Evolutionary conservation across 2,888 invertebrate species (phyloP).

Genomic region (Copidosoma aretas): DNA sequence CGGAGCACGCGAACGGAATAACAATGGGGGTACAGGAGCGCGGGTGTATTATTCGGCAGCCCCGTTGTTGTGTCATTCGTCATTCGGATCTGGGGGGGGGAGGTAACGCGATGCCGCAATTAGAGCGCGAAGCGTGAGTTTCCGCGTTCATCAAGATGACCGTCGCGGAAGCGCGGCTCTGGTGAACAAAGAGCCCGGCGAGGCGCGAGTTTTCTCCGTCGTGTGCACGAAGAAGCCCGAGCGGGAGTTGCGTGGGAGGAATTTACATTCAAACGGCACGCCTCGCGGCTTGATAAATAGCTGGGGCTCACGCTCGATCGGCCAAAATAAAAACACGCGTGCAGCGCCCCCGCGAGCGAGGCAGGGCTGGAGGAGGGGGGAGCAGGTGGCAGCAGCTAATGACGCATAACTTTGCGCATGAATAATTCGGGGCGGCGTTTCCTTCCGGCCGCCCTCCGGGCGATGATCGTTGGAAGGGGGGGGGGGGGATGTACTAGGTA

Average conservation of each 20-base stretch:
- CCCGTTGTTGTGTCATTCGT: too few relatives aligned
- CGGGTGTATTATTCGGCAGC: too few relatives aligned
- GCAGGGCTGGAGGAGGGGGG: neutral
- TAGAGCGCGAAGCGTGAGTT: too few relatives aligned
- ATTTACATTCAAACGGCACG: neutral
- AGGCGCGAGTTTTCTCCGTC: too few relatives aligned
- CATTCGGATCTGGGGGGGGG: too few relatives aligned
- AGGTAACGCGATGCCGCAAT: too few relatives aligned
- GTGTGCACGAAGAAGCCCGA: neutral
- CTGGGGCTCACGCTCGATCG: neutral
- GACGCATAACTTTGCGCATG: conserved; percentile 14
- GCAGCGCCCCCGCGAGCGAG: neutral
- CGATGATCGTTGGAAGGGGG: too few relatives aligned
- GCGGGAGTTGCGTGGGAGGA: neutral
- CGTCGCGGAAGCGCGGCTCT: too few relatives aligned
- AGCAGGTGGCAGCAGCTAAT: conserved; percentile 1
- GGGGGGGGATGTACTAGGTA: neutral
- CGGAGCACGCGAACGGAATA: too few relatives aligned
- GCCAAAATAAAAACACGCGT: neutral
- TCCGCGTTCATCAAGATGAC: too few relatives aligned
- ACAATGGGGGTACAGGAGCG: too few relatives aligned
- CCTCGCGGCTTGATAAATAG: neutral
- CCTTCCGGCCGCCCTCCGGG: neutral
- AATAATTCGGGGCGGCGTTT: conserved; percentile 11
- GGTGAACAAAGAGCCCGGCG: too few relatives aligned